phyloP scores from a whole-genome alignment of 2,888 invertebrate species.

The Linnaemya vulpina region DNA sequence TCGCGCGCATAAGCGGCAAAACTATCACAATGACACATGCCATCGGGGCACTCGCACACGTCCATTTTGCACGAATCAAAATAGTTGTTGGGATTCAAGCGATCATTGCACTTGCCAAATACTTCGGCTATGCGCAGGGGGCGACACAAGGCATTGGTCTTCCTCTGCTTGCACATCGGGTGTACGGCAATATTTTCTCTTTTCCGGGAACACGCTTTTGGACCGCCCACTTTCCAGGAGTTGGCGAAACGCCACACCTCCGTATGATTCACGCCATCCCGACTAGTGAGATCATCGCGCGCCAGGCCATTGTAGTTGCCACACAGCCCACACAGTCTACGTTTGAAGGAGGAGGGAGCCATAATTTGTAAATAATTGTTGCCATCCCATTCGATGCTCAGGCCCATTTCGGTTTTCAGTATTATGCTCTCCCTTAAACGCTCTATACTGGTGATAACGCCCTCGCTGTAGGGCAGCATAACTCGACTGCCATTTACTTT shows the following conservation, averaged over 20 bases:
- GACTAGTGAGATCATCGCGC: conserved; percentile 91
- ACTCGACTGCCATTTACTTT: conserved; percentile 93
- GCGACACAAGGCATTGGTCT: conserved; percentile 84
- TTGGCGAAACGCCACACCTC: conserved; percentile 89
- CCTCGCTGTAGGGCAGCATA: conserved; percentile 86
- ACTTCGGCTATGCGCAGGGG: conserved; percentile 84
- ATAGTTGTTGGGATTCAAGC: conserved; percentile 91
- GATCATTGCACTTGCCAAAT: conserved; percentile 91
- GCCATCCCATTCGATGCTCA: conserved; percentile 96
- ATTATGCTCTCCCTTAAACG: conserved; percentile 87
- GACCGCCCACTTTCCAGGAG: conserved; percentile 95
- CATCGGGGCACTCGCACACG: conserved; percentile 93
- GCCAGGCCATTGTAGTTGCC: conserved; percentile 96
- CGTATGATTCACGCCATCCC: conserved; percentile 87
- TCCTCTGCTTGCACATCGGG: conserved; percentile 84
- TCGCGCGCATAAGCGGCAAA: conserved; percentile 95
- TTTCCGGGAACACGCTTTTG: conserved; percentile 87
- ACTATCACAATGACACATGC: conserved; percentile 94
- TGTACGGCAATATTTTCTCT: conserved; percentile 83
- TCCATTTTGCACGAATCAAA: conserved; percentile 93
- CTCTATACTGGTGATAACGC: conserved; percentile 85
- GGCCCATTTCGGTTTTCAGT: conserved; percentile 88
- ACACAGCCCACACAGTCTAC: conserved; percentile 94
- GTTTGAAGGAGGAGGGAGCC: conserved; percentile 88
- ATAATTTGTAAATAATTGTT: conserved; percentile 96